Base-by-base conservation (phyloP, 92 coral and sea anemone genomes). In the Hydrozoanthus gracilis region DNA sequence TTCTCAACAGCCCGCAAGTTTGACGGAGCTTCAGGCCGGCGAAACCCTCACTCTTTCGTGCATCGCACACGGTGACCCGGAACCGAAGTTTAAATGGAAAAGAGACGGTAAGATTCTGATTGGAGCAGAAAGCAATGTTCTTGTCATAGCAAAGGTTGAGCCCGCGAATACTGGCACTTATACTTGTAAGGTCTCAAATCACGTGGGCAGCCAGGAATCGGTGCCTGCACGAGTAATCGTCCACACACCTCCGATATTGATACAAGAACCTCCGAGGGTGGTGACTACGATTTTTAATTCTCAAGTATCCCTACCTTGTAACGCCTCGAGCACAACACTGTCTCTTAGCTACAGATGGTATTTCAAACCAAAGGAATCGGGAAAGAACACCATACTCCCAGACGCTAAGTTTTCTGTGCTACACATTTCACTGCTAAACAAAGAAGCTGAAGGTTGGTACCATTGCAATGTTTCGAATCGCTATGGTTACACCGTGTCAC, bases 341-440 rank as follows among this genome's bases (percentile, higher is more conserved):
- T 92, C 93, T 12, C 73, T 92, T 13, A 73, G 83, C 4, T 94
- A 92, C 50, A 93, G 93, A 18, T 94, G 98, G 98, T 89, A 79
- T 73, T 92, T 88, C 88, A 94, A 61, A 69, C 78, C 91, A 6
- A 64, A 20, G 9, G 39, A 70, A 10, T 82, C 80, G 9, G 73
- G 83, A 20, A 77, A 79, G 6, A 90, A 79, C 72, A 52, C 7
- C 11, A 46, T 48, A 9, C 72, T 94, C 13, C 62, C 50, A 7
- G 85, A 78, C 62, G 92, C 88, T 51, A 87, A 58, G 20, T 92
- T 80, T 79, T 88, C 95, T 44, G 87, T 90, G 48, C 78, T 92
- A 14, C 76, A 82, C 17, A 79, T 90, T 45, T 35, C 51, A 66
- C 82, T 61, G 35, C 86, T 86, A 60, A 48, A 54, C 69, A 75